Base-by-base conservation (phyloP, 1,140 invertebrate species). In the Onthophagus taurus region DNA sequence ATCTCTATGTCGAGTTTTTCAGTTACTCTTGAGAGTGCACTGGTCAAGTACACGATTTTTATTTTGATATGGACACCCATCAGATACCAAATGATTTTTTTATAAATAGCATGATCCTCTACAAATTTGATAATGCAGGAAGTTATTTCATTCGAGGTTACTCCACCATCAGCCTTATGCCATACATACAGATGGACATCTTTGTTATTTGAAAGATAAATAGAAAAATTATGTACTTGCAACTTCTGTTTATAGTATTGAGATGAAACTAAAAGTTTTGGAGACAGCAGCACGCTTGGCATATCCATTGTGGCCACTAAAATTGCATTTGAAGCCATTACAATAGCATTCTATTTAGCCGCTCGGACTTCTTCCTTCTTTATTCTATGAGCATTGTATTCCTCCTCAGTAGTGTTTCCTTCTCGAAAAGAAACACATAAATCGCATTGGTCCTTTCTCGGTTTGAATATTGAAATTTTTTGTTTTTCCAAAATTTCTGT, bases 191-290 rank as follows among this genome's bases (percentile, higher is more conserved):
- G 14, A 4, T 9, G 11, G 14, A 35, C 14, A 6, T 35, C 16
- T 8, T 4, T 14, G 18, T 17, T n/a, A 35, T 35, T 35, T 2
- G 11, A 6, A 11, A 13, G 13, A 35, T 35, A 35, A 13, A 35
- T 9, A 4, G 33, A 17, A n/a, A 17, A 35, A n/a, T 35, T 35
- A 17, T 35, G 33, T 4, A 35, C 33, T 17, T 35, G 33, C 3
- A 35, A n/a, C n/a, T 26, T 26, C 23, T 26, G 23, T 26, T 26
- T 26, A n/a, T 26, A 26, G 33, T 5, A 26, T 26, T 26, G 23
- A 26, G n/a, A 6, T 7, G 23, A 26, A 7, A 26, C 23, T 26
- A 7, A n/a, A 6, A 26, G 23, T 26, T 26, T 26, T 7, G 23
- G 23, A 26, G 23, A 26, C n/a, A 26, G 23, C n/a, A 26, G n/a